Base-by-base conservation (phyloP, 1,140 invertebrate species). In the Andricus grossulariae region DNA sequence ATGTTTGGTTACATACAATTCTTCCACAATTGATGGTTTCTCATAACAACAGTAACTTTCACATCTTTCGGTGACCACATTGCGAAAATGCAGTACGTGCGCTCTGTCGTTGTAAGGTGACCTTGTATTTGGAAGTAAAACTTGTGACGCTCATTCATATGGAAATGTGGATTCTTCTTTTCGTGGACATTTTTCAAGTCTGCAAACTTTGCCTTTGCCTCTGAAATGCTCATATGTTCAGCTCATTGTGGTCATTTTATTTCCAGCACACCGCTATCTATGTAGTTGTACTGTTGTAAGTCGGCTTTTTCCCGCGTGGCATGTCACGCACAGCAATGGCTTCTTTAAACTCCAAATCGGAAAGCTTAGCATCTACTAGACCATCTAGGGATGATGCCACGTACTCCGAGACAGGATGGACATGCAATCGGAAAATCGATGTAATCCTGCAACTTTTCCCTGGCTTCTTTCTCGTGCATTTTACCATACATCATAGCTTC, bases 381-480 rank as follows among this genome's bases (percentile, higher is more conserved):
- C 91, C 90, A 87, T 92, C 90, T 19, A 90, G 91, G 1, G 84
- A 83, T 13, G 88, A 89, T 51, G 78, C 91, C 32, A 92, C 77
- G 74, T 78, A 86, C 12, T 80, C 80, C 2, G 80, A 21, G 45
- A 89, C 78, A 10, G 72, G 18, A 78, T 88, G 84, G 50, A 92
- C 84, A 76, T 89, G 89, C 3, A 92, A 82, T 15, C 78, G 25
- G 3, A 25, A 83, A 77, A 39, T 77, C 73, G n/a, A 79, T 50
- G 51, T 78, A 39, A 66, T 66, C 12, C 75, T 79, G 73, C 54
- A 88, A 77, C 39, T 85, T 77, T 71, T 83, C 50, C 32, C 82
- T 85, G 12, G 87, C 88, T 7, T 74, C 79, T n/a, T 76, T 25
- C 80, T 91, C 88, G 70, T 87, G 84, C n/a, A 83, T 73, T 19